Percentiles rank a stretch among this genome's conserved stretches.
Conservation (phyloP, 2,888 invertebrate genomes). For the Himalopsyche japonica region DNA sequence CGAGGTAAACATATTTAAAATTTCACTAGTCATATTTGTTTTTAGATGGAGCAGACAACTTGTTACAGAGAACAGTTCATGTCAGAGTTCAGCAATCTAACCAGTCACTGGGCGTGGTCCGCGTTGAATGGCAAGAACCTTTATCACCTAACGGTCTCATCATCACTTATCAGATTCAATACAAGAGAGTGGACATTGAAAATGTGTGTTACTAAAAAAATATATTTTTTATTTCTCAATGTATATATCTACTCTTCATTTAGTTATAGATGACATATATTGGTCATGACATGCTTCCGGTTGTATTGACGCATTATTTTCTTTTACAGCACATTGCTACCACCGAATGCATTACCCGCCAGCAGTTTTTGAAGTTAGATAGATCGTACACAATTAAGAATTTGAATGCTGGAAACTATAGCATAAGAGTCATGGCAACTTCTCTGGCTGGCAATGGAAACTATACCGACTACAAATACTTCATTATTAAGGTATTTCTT, state of each 20-base stretch:
- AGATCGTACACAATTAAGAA: slow-evolving; percentile 58
- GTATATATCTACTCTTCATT: too few relatives aligned
- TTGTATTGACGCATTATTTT: not conserved
- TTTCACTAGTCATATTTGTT: not conserved
- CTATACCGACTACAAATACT: slow-evolving; percentile 60
- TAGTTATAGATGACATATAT: not conserved
- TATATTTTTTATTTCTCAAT: too few relatives aligned
- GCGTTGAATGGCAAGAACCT: slow-evolving; percentile 81
- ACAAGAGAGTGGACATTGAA: slow-evolving; percentile 68
- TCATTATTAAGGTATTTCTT: slow-evolving; percentile 65
- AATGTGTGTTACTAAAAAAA: slow-evolving; percentile 55
- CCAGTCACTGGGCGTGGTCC: slow-evolving; percentile 57
- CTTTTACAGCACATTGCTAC: slow-evolving; percentile 56
- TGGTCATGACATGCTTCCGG: not conserved
- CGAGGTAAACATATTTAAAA: too few relatives aligned
- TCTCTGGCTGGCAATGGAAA: slow-evolving; percentile 77
- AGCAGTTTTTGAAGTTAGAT: slow-evolving; percentile 59
- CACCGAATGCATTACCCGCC: slow-evolving; percentile 69
- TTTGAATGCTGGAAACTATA: slow-evolving; percentile 80
- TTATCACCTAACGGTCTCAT: slow-evolving; percentile 84
- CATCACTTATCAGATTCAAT: slow-evolving; percentile 80
- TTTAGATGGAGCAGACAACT: slow-evolving; percentile 70
- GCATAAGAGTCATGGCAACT: slow-evolving; percentile 73
- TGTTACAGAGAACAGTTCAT: slow-evolving; percentile 52
- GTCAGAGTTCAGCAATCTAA: slow-evolving; percentile 47